A percentile compares a stretch with the other conserved stretches of the same genome.
These are phyloP conservation scores for Shargacucullia verbasci DNA, from an alignment of 2,888 invertebrate species.

Conservation along the genomic window DNA sequence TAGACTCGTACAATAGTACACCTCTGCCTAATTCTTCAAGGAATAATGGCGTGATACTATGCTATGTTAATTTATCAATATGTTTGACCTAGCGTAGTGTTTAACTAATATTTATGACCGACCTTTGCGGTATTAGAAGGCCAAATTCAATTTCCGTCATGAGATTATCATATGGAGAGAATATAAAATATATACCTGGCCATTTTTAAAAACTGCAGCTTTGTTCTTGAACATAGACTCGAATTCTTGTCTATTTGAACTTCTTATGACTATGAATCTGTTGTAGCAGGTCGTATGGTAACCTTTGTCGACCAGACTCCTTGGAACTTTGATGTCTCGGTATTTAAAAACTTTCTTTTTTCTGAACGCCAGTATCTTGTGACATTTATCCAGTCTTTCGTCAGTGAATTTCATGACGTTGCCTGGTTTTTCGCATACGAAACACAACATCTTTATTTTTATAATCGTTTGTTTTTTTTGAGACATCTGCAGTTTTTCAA, in stretches of 20 bases:
- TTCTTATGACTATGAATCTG: neutral
- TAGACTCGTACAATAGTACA: too few relatives aligned
- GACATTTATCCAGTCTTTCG: neutral
- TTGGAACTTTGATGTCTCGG: neutral
- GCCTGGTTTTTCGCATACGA: neutral
- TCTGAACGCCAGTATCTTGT: neutral
- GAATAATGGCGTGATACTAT: too few relatives aligned
- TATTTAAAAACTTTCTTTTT: neutral
- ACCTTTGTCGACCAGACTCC: neutral
- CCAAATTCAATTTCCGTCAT: too few relatives aligned
- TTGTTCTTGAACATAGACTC: neutral
- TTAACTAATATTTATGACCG: too few relatives aligned
- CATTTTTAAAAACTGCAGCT: neutral
- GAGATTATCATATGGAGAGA: neutral
- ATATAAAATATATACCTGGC: neutral
- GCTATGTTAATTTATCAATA: too few relatives aligned
- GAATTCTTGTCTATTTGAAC: neutral
- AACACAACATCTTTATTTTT: neutral
- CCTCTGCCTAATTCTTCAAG: too few relatives aligned
- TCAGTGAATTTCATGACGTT: neutral
- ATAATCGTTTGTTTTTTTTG: neutral
- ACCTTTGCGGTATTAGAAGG: too few relatives aligned
- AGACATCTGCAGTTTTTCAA: neutral
- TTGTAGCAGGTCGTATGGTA: constrained; percentile 1
- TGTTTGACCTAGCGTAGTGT: too few relatives aligned